Evolutionary conservation across 1,140 invertebrate genomes (phyloP), one percentile per base, ranked within the genome.

Genomic region (Vanessa atalanta): DNA sequence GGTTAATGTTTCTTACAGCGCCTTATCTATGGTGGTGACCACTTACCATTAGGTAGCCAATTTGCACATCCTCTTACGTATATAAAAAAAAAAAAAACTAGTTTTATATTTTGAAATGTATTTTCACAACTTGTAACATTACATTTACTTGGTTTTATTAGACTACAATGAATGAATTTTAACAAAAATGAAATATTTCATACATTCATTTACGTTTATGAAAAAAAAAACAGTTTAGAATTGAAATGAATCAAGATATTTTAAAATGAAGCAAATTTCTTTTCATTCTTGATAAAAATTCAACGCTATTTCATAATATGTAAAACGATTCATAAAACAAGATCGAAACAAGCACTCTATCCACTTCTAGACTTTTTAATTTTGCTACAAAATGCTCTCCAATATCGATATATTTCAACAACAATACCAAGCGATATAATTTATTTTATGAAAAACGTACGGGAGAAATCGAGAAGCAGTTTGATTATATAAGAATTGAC

Each of bases 281-380:
- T 47, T 14, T 20, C 20, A 4, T 23, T 26, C 43, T 31, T 4
- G 64, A 65, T 8, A 50, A 66, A 55, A 66, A 20, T 12, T 53
- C 64, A 13, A 20, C 16, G 48, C 2, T 64, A 70, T 64, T 70
- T 60, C 37, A 70, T 15, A 61, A 64, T 50, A 51, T 20, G n/a
- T 20, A 15, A 71, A 71, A 71, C 16, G 15, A n/a, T 65, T 64
- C 47, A 50, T 50, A 16, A 55, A 71, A 71, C 61, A 51, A 69
- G 16, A 50, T 57, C 63, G 50, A 16, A 61, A 64, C 66, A 63
- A 74, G 72, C 60, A 55, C 26, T 60, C 47, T 23, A 66, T 51
- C 48, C 50, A 53, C 65, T 67, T 67, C 43, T 15, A 13, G 13
- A 11, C 43, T 67, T 67, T 67, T 67, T 43, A 53, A 14, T 67